These are phyloP conservation scores for Patiria miniata DNA, from an alignment of 35 echinoderm and acorn worm species.

Conservation along the genomic window DNA sequence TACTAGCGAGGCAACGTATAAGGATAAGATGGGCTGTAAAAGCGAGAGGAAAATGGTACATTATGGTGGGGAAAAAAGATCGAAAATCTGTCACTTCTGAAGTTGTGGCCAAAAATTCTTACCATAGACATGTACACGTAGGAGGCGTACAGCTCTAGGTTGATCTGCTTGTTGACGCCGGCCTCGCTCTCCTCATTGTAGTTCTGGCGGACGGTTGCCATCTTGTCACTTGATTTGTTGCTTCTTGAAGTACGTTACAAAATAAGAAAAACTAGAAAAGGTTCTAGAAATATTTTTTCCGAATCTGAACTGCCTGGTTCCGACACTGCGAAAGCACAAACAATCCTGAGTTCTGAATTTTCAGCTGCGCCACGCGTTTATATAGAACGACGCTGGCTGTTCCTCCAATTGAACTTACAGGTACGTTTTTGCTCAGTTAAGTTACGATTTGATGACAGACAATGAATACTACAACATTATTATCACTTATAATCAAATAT, in stretches of 20 bases:
- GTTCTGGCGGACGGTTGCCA: constrained; percentile 75
- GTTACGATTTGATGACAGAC: no score
- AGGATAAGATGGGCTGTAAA: no score
- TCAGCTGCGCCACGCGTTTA: not conserved
- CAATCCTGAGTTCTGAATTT: not conserved
- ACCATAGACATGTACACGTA: constrained; percentile 92
- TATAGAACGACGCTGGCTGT: not conserved
- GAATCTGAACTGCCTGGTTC: constrained; percentile 7
- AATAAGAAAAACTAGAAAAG: not conserved
- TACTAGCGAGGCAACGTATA: no score
- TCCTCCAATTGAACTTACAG: not conserved
- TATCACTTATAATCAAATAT: no score
- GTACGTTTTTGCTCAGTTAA: not conserved
- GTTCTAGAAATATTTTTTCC: not conserved
- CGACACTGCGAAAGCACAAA: constrained; percentile 15
- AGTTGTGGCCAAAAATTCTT: not conserved
- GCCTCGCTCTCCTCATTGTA: constrained; percentile 81
- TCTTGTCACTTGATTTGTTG: constrained; percentile 42
- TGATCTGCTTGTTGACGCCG: constrained; percentile 95
- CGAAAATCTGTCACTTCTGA: no score
- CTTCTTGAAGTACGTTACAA: not conserved
- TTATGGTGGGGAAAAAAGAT: no score
- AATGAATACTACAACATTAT: no score
- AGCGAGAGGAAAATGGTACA: no score
- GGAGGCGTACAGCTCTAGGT: constrained; percentile 89